Base-by-base conservation (phyloP, 2,797 vertebrate genomes). In the Hypotaenidia philippensis region DNA sequence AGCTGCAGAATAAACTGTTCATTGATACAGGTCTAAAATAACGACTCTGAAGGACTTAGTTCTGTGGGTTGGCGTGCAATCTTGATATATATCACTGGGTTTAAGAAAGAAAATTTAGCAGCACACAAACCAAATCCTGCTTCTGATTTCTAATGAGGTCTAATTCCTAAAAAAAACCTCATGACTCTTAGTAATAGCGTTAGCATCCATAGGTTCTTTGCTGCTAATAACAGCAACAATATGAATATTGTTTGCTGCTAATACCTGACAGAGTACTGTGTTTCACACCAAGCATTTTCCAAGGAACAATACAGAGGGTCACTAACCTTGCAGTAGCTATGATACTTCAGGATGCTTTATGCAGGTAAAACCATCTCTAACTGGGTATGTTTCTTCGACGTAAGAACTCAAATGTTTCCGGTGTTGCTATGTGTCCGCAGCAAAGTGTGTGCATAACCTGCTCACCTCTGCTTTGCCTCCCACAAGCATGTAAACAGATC, bases 11-110 rank as follows among this genome's bases (percentile, higher is more conserved):
- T 91, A 96, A 94, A 53, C 60, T 83, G 11, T 40, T 75, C 88
- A 66, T 71, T 92, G 66, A 91, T 56, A 83, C 75, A 90, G 68
- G 65, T 69, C 85, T 68, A 93, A 83, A 95, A 96, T 95, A 94
- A 87, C 55, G 90, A 83, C 87, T 96, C 89, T 69, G 56, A 85
- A 92, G 77, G 44, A 91, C 79, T 94, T 44, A 44, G 41, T 44
- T 91, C 44, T 76, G 77, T 74, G 74, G 59, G 31, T 76, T 95
- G 87, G 80, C 47, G 71, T 68, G 57, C 71, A 52, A 94, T 47
- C 34, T 66, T 83, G 40, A 29, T 76, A 53, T 82, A 22, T 49
- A 64, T 79, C 77, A 66, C n/a, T 64, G 40, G 11, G 17, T 88
- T 93, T 79, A 88, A 90, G 84, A 79, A 82, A 78, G 72, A 92